These are phyloP conservation scores for Hippoglossus stenolepis DNA, from an alignment of 2,113 vertebrate species.

Conservation along the genomic window DNA sequence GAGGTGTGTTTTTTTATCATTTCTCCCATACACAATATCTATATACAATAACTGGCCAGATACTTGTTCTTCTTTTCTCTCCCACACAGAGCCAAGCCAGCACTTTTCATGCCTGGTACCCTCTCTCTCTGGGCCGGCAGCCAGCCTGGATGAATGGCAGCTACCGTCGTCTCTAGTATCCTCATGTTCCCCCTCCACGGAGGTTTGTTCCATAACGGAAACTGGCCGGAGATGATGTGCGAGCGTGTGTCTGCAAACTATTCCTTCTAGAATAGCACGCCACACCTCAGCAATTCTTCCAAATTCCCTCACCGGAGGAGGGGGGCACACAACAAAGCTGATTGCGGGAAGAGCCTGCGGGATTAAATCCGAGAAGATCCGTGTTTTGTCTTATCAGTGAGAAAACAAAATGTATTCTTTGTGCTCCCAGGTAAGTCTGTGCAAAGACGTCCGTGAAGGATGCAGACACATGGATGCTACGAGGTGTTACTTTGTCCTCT, in stretches of 20 bases:
- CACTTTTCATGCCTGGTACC: slow-evolving; percentile 52
- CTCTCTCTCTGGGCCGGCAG: slow-evolving; percentile 47
- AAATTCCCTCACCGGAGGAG: slow-evolving; percentile 46
- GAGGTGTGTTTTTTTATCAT: slow-evolving; percentile 23
- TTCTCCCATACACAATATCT: slow-evolving; percentile 39
- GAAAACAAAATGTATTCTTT: slow-evolving; percentile 38
- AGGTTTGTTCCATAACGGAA: slow-evolving; percentile 68
- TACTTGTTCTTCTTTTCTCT: slow-evolving; percentile 32
- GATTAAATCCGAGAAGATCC: slow-evolving; percentile 51
- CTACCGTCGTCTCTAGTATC: slow-evolving; percentile 49
- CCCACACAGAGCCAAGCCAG: slow-evolving; percentile 46
- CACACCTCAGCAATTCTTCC: slow-evolving; percentile 64
- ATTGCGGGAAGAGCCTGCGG: slow-evolving; percentile 38
- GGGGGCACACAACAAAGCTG: slow-evolving; percentile 40
- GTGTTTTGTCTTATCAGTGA: slow-evolving; percentile 47
- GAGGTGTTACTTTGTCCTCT: slow-evolving; percentile 28
- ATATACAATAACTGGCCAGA: slow-evolving; percentile 42
- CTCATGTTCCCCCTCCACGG: slow-evolving; percentile 53
- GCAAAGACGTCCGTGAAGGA: slow-evolving; percentile 1
- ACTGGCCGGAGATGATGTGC: slow-evolving; percentile 55
- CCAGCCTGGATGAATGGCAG: slow-evolving; percentile 69
- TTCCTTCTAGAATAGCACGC: slow-evolving; percentile 55
- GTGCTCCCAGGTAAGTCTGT: slow-evolving; percentile 16
- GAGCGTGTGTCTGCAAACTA: slow-evolving; percentile 39
- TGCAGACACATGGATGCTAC: slow-evolving; percentile 19